A percentile compares a stretch with the other conserved stretches of the same genome.
phyloP scores from a whole-genome alignment of 1,140 invertebrate genomes.

The Pseudoatta argentina region DNA sequence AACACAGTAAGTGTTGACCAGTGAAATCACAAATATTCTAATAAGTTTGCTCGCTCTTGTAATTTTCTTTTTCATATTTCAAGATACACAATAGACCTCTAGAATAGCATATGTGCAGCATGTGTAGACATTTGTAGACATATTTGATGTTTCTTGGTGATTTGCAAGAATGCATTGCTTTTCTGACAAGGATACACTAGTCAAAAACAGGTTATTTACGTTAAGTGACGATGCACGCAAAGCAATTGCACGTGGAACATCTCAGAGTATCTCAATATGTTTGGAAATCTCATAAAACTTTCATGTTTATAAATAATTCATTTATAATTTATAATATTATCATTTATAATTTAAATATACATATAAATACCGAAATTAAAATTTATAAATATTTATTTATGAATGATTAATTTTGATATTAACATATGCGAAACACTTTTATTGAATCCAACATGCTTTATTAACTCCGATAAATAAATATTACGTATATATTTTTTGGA shows the following conservation, averaged over 20 bases:
- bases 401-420: slow-evolving; percentile 5
- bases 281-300: neutral
- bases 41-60: too few species aligned
- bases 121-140: neutral
- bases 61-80: too few species aligned
- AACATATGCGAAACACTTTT: neutral
- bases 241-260: neutral
- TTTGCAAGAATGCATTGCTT: neutral
- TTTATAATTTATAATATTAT: neutral
- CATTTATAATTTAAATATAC: too few species aligned
- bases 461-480: neutral
- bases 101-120: neutral
- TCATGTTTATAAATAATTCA: neutral
- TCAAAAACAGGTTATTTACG: neutral
- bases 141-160: neutral
- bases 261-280: neutral
- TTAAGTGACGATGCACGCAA: neutral
- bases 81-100: too few species aligned
- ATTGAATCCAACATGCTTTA: neutral
- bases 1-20: too few species aligned
- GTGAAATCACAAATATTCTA: too few species aligned
- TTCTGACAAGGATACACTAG: neutral
- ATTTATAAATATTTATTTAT: neutral
- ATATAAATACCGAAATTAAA: too few species aligned
- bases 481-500: neutral